phyloP scores from a whole-genome alignment of 2,113 vertebrate species.

The Corydoras maculifer region DNA sequence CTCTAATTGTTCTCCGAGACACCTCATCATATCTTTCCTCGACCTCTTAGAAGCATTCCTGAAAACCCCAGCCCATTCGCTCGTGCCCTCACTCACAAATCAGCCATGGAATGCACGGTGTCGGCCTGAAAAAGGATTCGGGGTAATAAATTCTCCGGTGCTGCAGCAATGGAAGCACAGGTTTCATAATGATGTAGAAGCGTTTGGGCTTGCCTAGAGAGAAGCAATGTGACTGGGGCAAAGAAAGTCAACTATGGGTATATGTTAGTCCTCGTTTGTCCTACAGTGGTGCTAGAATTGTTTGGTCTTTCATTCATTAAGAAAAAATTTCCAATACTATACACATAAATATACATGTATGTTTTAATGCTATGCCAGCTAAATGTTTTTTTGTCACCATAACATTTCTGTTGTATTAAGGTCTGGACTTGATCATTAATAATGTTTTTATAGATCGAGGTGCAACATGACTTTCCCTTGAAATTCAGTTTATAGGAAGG shows the following conservation, averaged over 20 bases:
- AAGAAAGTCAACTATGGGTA: constrained; percentile 53
- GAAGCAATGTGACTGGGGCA: constrained; percentile 60
- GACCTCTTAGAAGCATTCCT: constrained; percentile 46
- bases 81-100: constrained; percentile 71
- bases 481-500: too few species aligned
- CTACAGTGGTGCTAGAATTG: too few species aligned
- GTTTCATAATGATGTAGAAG: constrained; percentile 66
- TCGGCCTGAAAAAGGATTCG: constrained; percentile 75
- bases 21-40: constrained; percentile 34
- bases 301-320: too few species aligned
- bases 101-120: constrained; percentile 73
- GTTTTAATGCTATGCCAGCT: too few species aligned
- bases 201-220: constrained; percentile 74
- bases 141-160: constrained; percentile 71
- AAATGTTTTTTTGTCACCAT: too few species aligned
- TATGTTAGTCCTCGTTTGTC: constrained; percentile 56
- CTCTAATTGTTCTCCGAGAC: neutral
- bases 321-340: too few species aligned
- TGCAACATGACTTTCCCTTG: too few species aligned
- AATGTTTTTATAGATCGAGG: too few species aligned
- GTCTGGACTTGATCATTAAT: too few species aligned
- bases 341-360: too few species aligned
- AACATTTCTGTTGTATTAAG: too few species aligned
- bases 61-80: constrained; percentile 54
- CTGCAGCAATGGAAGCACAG: constrained; percentile 62